Evolutionary conservation across 1,140 invertebrate genomes (phyloP).

Genomic region (Drosophila tropicalis): DNA sequence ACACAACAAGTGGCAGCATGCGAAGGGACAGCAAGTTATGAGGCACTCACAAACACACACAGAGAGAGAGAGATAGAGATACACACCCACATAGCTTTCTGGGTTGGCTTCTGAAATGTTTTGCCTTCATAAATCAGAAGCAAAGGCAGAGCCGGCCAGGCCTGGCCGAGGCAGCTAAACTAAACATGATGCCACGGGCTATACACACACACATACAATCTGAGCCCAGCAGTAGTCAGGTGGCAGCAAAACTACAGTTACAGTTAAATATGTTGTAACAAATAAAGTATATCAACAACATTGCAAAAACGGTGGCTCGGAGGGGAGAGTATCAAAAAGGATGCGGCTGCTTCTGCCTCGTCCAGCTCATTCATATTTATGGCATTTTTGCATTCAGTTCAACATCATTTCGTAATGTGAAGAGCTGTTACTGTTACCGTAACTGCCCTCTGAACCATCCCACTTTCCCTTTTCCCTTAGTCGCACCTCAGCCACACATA

Average conservation of each 20-base stretch:
- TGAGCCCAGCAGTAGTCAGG: constrained; percentile 13
- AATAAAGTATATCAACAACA: constrained; percentile 74
- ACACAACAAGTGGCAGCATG: constrained; percentile 75
- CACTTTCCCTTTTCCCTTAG: neutral
- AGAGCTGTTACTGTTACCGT: constrained; percentile 53
- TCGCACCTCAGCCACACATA: neutral
- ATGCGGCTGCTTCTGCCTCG: constrained; percentile 51
- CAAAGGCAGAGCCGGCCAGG: constrained; percentile 14
- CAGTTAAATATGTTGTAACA: constrained; percentile 81
- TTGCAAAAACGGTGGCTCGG: neutral
- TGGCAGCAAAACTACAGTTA: constrained; percentile 69
- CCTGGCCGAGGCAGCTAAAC: constrained; percentile 40
- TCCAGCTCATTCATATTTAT: constrained; percentile 80
- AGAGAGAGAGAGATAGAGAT: neutral
- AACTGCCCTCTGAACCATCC: neutral
- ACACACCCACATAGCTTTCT: constrained; percentile 54
- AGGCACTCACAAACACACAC: constrained; percentile 51
- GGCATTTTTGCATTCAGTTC: constrained; percentile 77
- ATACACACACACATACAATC: constrained; percentile 2
- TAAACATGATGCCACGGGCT: constrained; percentile 59
- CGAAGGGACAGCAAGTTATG: constrained; percentile 69
- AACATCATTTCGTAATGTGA: constrained; percentile 81
- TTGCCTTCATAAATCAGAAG: constrained; percentile 76
- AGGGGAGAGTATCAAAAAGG: constrained; percentile 20
- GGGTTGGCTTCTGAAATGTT: constrained; percentile 75